These are phyloP conservation scores for Zophobas morio DNA, from an alignment of 1,140 invertebrate genomes.

Conservation along the genomic window DNA sequence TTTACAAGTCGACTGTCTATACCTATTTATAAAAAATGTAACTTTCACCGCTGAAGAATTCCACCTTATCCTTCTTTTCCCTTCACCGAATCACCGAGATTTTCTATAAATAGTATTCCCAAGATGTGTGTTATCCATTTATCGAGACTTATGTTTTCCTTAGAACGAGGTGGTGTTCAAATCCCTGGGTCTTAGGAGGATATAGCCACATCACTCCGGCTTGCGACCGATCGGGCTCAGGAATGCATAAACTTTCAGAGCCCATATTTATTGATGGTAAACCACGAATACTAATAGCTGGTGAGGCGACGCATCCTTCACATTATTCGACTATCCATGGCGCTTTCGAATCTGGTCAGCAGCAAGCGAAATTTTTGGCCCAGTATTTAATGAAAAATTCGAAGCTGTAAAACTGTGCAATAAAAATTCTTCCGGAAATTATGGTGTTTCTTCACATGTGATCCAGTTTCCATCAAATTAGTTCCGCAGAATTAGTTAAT, in stretches of 20 bases:
- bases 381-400: slow-evolving; percentile 24
- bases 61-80: no score
- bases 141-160: slow-evolving; percentile 45
- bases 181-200: slow-evolving; percentile 75
- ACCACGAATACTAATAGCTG: slow-evolving; percentile 79
- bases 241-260: slow-evolving; percentile 48
- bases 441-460: not conserved
- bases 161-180: slow-evolving; percentile 77
- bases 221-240: slow-evolving; percentile 67
- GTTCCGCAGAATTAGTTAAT: not conserved
- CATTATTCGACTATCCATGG: slow-evolving; percentile 85
- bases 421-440: slow-evolving; percentile 3
- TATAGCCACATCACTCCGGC: slow-evolving; percentile 75
- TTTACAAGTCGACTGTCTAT: no score
- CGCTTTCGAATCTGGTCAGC: slow-evolving; percentile 72
- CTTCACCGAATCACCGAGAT: no score
- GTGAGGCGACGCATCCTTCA: slow-evolving; percentile 78
- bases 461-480: slow-evolving; percentile 13
- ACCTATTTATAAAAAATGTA: no score
- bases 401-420: slow-evolving; percentile 5
- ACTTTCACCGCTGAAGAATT: no score
- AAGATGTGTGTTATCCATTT: not conserved
- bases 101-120: no score
- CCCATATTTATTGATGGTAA: slow-evolving; percentile 53
- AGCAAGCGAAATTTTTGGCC: slow-evolving; percentile 67